Evolutionary conservation across 1,140 invertebrate genomes (phyloP), one percentile per base, ranked within the genome.

Genomic region (Maniola jurtina): DNA sequence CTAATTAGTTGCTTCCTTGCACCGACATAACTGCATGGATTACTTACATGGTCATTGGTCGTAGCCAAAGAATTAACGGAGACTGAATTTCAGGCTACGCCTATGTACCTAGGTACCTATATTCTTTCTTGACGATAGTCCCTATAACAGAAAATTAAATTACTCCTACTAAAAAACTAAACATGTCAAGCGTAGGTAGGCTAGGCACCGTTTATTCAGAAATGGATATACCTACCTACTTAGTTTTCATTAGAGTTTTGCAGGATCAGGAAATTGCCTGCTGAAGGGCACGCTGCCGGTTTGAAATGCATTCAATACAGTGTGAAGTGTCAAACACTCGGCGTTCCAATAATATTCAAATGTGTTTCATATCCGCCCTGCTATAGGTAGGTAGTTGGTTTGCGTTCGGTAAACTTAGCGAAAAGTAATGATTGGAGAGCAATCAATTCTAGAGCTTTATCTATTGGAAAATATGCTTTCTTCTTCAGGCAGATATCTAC

Each of bases 301-400:
- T 56, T 64, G 47, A 47, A 64, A 57, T 57, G 34, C 55, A 56
- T 64, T 48, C 52, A 64, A 62, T 58, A 50, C 59, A 54, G 14
- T 25, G 35, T 72, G 40, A 33, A 72, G 64, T 69, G 64, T 55
- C 58, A 64, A 64, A 66, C 65, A 70, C 67, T 72, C 14, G 61
- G 45, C 40, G 45, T 5, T 38, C 61, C 64, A 72, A 76, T 68
- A 68, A 71, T 72, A 76, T 72, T 76, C 71, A 76, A 76, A 76
- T 76, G 63, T 60, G 68, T 55, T 64, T 71, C 65, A 76, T 76
- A 68, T 76, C 73, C 71, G 73, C 58, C 38, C 57, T 48, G 66
- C 38, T 48, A 45, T 50, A 45, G 16, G 52, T 45, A 52, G 1
- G 11, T 55, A 11, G 52, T 15, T 52, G 48, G 63, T 65, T 35